Conservation (phyloP, 2,797 vertebrate genomes). For the Sitta carolinensis region DNA sequence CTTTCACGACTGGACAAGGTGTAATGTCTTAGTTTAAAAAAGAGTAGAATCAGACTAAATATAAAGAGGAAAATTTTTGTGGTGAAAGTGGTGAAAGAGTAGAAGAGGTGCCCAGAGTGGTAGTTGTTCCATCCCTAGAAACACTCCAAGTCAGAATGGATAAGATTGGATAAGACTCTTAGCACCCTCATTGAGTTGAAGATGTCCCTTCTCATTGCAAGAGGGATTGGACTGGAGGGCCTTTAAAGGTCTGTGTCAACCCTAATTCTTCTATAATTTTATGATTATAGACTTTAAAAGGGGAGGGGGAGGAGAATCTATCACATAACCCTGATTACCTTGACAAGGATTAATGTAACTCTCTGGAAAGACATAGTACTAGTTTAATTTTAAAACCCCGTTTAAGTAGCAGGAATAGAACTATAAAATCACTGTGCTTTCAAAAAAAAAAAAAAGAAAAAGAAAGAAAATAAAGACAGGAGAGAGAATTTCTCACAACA, state of each 20-base stretch:
- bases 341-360: neutral
- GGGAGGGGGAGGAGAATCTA: neutral
- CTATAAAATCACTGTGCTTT: neutral
- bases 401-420: neutral
- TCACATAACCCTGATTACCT: neutral
- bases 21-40: neutral
- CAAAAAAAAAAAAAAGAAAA: neutral
- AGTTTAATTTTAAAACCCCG: neutral
- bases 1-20: neutral
- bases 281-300: neutral
- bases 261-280: neutral
- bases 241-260: neutral
- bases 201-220: neutral
- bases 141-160: neutral
- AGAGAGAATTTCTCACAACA: neutral
- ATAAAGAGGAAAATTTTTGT: neutral
- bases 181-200: neutral
- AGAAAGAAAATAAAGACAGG: too few relatives aligned
- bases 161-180: neutral
- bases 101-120: neutral
- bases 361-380: neutral
- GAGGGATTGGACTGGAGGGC: rapidly evolving
- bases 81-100: neutral
- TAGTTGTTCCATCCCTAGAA: neutral
- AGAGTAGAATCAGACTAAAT: neutral